Evolutionary conservation across 2,797 vertebrate genomes (phyloP), one percentile per base, ranked within the genome.

Genomic region (Echiichthys vipera): DNA sequence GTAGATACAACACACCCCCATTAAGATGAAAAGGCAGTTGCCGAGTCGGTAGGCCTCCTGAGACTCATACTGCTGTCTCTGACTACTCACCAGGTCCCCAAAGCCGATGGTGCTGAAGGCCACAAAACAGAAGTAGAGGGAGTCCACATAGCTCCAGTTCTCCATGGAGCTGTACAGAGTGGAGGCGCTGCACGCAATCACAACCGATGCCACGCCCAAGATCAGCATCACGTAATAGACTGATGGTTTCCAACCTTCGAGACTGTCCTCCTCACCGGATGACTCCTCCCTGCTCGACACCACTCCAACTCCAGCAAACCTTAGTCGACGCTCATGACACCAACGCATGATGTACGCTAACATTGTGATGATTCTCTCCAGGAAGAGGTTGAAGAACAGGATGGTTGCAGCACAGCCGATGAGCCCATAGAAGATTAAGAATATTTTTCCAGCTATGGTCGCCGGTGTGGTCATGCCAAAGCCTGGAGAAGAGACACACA

Each of bases 51-150:
- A 96, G 53, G 93, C 92, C 37, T 90, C 92, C 84, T 94, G 94
- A 46, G 92, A 88, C 68, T 92, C 85, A 2, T 95, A 95, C 32
- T 67, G 86, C 54, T 92, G 89, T 18, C 90, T 85, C 72, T 96
- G 95, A 69, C 94, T 94, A 90, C 94, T 96, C 65, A 96, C 95
- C 67, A 95, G 78, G 87, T 96, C 95, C 46, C 95, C 95, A 0
- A 96, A 96, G 46, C 95, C 95, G 14, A 96, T 96, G 77, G 95
- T 96, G 90, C 95, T 95, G 89, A 96, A 96, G 55, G 95, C 94
- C 81, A 96, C 95, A 0, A 96, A 96, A 71, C 95, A 96, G 80
- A 96, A 96, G 83, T 96, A 96, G 1, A 96, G 89, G 1, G 95
- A 95, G 74, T 96, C 95, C 42, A 94, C 89, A 42, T 95, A 96